Evolutionary conservation across 1,140 invertebrate genomes (phyloP), one percentile per base, ranked within the genome.

Genomic region (Diprion similis): DNA sequence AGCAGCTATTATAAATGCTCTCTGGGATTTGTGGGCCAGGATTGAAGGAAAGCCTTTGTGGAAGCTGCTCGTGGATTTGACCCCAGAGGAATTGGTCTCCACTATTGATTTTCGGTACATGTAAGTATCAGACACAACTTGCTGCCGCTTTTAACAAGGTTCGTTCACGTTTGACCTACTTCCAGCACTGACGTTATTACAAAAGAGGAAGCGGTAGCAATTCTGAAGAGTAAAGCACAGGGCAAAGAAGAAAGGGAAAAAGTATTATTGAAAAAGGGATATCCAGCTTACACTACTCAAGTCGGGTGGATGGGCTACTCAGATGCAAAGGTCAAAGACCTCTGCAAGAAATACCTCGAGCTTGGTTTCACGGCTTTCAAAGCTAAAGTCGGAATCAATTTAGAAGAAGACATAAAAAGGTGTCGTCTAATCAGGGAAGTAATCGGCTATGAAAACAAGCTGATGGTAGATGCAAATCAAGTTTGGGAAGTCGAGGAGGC

Each of bases 391-490:
- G 96, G 96, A 7, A 88, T 90, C 66, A 91, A 93, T 87, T 76
- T 97, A n/a, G 86, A 95, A 75, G 92, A 95, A 76, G 96, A 98
- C 82, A 91, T 92, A 24, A 88, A 91, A 80, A 86, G 96, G 71
- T 93, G 94, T 75, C 85, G 88, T 73, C 80, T 94, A 1, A 92
- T 97, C 0, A 88, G 96, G 47, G 89, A 93, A 70, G 89, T 89
- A n/a, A 97, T 98, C 78, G 96, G 96, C 9, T 83, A 89, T 45
- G 89, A 95, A 13, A 93, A 92, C 67, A 88, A 89, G 72, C 78
- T 95, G 89, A 96, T 97, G 95, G 90, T 97, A 1, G 97, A 98
- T 86, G 96, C 96, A 0, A 98, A 98, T 86, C 97, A 98, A 90
- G 90, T 92, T 8, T 98, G 96, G 96, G 95, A 95, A 76, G 94